Conservation (phyloP, 1,140 invertebrate species). For the Drosophila mauritiana region DNA sequence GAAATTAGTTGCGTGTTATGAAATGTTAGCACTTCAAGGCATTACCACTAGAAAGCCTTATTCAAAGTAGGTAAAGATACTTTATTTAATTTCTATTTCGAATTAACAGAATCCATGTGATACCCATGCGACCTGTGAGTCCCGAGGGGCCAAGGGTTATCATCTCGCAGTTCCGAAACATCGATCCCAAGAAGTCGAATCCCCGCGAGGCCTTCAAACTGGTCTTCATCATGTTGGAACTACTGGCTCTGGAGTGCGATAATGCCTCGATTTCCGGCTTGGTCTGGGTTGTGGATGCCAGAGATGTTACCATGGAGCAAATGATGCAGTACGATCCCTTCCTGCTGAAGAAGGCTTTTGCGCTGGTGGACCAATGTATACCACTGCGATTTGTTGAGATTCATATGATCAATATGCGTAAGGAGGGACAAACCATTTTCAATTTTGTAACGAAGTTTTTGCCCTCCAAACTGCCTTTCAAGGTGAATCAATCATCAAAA, state of each 20-base stretch:
- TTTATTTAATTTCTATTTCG: constrained; percentile 1
- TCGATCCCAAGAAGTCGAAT: constrained; percentile 68
- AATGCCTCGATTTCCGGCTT: constrained; percentile 61
- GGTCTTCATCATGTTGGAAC: constrained; percentile 69
- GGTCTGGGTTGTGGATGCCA: constrained; percentile 60
- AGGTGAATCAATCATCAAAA: constrained; percentile 75
- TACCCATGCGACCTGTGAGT: constrained; percentile 54
- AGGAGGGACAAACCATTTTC: constrained; percentile 85
- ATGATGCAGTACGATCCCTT: constrained; percentile 76
- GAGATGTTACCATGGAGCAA: constrained; percentile 71
- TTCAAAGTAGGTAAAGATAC: too few species aligned
- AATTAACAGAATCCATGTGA: constrained; percentile 61
- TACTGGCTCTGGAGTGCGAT: constrained; percentile 71
- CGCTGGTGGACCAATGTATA: constrained; percentile 64
- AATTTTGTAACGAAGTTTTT: constrained; percentile 85
- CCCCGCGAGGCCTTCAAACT: constrained; percentile 74
- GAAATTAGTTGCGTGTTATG: constrained; percentile 6
- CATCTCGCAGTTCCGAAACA: constrained; percentile 71
- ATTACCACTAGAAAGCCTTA: too few species aligned
- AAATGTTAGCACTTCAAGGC: background rate
- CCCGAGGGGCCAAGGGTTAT: constrained; percentile 59
- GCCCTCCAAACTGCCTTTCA: constrained; percentile 85
- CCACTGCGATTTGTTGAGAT: constrained; percentile 67
- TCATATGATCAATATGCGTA: constrained; percentile 79
- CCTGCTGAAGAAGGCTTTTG: constrained; percentile 65